Conservation (phyloP, 2,888 invertebrate genomes). For the Tyria jacobaeae region DNA sequence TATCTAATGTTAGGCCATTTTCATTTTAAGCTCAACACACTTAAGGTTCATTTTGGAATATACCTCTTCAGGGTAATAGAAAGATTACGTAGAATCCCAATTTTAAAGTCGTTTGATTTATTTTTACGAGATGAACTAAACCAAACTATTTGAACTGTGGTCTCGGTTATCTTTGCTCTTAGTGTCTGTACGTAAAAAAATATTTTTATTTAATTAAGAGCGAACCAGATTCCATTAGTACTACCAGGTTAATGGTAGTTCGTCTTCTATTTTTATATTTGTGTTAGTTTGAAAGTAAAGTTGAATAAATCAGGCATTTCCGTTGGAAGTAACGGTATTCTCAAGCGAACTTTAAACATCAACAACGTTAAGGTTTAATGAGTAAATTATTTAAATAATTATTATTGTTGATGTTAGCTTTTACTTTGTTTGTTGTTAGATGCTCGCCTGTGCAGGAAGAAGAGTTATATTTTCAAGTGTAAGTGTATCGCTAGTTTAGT, state of each 20-base stretch:
- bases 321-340: neutral
- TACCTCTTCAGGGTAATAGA: slow-evolving; percentile 55
- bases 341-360: neutral
- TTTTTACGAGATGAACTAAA: slow-evolving; percentile 72
- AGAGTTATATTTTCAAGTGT: too few relatives aligned
- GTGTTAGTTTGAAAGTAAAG: neutral
- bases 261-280: neutral
- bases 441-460: too few relatives aligned
- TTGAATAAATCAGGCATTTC: neutral
- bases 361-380: too few relatives aligned
- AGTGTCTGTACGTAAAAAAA: slow-evolving; percentile 25
- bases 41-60: slow-evolving; percentile 59
- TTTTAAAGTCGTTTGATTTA: slow-evolving; percentile 75
- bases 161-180: slow-evolving; percentile 26
- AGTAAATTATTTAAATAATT: too few relatives aligned
- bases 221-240: slow-evolving; percentile 16
- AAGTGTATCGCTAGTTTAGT: too few relatives aligned
- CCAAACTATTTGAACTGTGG: slow-evolving; percentile 43
- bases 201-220: slow-evolving; percentile 28
- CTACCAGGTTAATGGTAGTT: neutral
- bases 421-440: too few relatives aligned
- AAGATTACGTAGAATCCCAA: slow-evolving; percentile 67
- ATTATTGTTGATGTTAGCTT: too few relatives aligned
- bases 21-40: slow-evolving; percentile 50
- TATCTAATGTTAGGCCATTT: slow-evolving; percentile 44